Evolutionary conservation across 1,140 invertebrate genomes (phyloP).

Genomic region (Bemisia tabaci): DNA sequence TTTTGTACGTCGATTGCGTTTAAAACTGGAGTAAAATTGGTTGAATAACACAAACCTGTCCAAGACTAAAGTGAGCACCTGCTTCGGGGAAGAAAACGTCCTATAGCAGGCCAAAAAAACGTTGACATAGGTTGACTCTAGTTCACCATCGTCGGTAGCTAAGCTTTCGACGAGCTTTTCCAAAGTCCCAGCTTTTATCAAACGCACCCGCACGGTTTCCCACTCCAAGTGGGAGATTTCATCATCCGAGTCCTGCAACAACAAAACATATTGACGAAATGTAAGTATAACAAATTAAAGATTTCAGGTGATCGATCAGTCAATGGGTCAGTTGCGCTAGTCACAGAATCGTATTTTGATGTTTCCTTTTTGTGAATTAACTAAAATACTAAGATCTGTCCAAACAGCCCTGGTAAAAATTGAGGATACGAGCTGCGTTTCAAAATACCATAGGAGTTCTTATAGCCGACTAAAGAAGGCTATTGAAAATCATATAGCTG

Average conservation of each 20-base stretch:
- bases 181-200: constrained; percentile 92
- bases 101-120: constrained; percentile 92
- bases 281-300: background rate
- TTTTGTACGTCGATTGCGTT: too few relatives aligned
- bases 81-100: constrained; percentile 63
- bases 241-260: constrained; percentile 61
- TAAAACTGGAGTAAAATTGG: too few relatives aligned
- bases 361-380: too few relatives aligned
- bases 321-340: too few relatives aligned
- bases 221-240: constrained; percentile 94
- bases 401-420: too few relatives aligned
- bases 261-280: constrained; percentile 10
- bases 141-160: constrained; percentile 82
- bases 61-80: constrained; percentile 69
- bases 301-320: too few relatives aligned
- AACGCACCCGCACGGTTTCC: constrained; percentile 93
- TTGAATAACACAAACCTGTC: constrained; percentile 60
- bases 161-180: constrained; percentile 83
- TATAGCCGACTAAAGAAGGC: too few relatives aligned
- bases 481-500: too few relatives aligned
- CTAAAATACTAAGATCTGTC: too few relatives aligned
- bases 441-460: too few relatives aligned
- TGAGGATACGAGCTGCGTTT: too few relatives aligned
- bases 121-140: constrained; percentile 95
- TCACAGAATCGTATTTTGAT: too few relatives aligned